phyloP scores from a whole-genome alignment of 2,797 vertebrate genomes.

The Clarias laeviceps region DNA sequence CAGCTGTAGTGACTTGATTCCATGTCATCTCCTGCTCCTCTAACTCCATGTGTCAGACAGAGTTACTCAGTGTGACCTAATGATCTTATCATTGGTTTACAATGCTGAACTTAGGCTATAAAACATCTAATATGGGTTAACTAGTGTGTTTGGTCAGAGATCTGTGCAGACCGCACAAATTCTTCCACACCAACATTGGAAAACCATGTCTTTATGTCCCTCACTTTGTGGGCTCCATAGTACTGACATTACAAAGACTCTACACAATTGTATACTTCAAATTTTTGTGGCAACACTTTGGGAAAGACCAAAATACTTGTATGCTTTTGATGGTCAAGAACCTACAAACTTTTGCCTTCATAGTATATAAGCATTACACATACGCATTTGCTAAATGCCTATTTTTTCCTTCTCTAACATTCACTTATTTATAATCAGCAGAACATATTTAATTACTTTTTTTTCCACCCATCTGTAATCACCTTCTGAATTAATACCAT shows the following conservation, averaged over 20 bases:
- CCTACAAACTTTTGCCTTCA: neutral
- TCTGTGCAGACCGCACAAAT: neutral
- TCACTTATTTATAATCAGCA: neutral
- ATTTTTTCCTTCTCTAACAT: neutral
- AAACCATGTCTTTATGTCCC: neutral
- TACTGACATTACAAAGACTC: neutral
- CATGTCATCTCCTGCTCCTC: no score
- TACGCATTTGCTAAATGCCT: neutral
- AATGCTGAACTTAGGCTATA: no score
- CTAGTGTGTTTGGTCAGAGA: no score
- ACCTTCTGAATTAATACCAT: neutral
- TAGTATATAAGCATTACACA: neutral
- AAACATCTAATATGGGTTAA: neutral
- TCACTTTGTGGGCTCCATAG: neutral
- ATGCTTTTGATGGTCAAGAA: neutral
- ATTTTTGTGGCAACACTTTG: neutral
- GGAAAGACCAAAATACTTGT: no score
- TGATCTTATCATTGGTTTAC: conserved; percentile 29
- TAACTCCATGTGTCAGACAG: neutral
- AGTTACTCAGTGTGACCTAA: conserved; percentile 26
- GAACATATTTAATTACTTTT: neutral
- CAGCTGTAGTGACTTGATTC: no score
- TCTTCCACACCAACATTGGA: neutral
- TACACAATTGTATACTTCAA: neutral
- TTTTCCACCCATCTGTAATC: neutral